Conservation (phyloP, 2,888 invertebrate species). For the Drosophila hawaiiensis region DNA sequence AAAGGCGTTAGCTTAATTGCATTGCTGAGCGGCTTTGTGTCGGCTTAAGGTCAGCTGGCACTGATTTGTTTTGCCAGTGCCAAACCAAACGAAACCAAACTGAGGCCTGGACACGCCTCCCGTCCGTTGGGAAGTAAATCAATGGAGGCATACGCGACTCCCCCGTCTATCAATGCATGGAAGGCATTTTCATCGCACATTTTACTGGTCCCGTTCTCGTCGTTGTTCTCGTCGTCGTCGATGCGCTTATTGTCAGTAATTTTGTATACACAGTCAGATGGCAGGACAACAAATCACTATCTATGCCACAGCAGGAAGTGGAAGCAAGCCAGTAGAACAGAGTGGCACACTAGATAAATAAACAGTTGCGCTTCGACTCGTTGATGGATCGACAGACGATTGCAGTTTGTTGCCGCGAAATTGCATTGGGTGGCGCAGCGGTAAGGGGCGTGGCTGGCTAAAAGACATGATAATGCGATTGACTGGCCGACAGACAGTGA, state of each 20-base stretch:
- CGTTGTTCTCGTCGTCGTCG: constrained; percentile 41
- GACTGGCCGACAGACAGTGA: constrained; percentile 21
- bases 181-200: constrained; percentile 69
- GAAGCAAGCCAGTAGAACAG: constrained; percentile 24
- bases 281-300: constrained; percentile 76
- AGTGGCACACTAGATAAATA: constrained; percentile 55
- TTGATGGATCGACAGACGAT: constrained; percentile 72
- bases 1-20: constrained; percentile 66
- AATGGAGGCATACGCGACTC: constrained; percentile 58
- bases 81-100: constrained; percentile 14
- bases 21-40: constrained; percentile 74
- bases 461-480: constrained; percentile 49
- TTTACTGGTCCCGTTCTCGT: constrained; percentile 59
- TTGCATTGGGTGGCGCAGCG: constrained; percentile 32
- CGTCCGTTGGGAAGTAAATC: constrained; percentile 60
- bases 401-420: constrained; percentile 57
- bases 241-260: constrained; percentile 69
- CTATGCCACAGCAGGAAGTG: constrained; percentile 48
- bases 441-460: constrained; percentile 15
- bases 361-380: constrained; percentile 52
- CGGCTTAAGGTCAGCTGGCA: constrained; percentile 71
- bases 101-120: constrained; percentile 12
- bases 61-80: constrained; percentile 65
- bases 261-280: constrained; percentile 74
- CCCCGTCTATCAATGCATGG: constrained; percentile 66